A percentile compares a stretch with the other conserved stretches of the same genome.
These are phyloP conservation scores for Cladorhizidae sp. DNA, from an alignment of 37 sponge, comb jelly and placozoan genomes.

Conservation along the genomic window DNA sequence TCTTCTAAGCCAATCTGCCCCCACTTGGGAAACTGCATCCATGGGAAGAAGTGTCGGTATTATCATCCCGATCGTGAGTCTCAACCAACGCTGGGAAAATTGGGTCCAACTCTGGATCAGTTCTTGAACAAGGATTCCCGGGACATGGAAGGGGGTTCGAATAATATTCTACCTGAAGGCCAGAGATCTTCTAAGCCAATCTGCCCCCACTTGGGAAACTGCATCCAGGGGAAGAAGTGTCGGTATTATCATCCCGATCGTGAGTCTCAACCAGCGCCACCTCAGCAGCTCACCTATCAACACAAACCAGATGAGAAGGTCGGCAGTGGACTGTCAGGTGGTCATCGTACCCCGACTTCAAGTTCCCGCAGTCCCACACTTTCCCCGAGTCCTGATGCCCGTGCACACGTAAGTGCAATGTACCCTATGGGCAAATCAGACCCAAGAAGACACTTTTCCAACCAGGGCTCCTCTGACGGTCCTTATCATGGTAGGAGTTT, in stretches of 20 bases:
- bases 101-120: slow-evolving; percentile 72
- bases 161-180: too few species aligned
- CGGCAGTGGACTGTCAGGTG: neutral
- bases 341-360: neutral
- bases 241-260: slow-evolving; percentile 78
- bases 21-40: slow-evolving; percentile 71
- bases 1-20: slow-evolving; percentile 43
- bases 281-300: neutral
- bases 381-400: slow-evolving; percentile 31
- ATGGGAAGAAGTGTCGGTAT: slow-evolving; percentile 70
- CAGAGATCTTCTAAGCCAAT: slow-evolving; percentile 7
- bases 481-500: neutral
- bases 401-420: neutral
- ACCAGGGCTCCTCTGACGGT: neutral
- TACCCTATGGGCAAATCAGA: too few species aligned
- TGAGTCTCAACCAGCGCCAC: slow-evolving; percentile 2
- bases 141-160: neutral
- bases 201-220: slow-evolving; percentile 69
- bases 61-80: slow-evolving; percentile 77
- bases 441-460: neutral
- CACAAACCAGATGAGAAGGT: neutral
- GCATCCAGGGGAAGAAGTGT: slow-evolving; percentile 79
- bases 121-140: slow-evolving; percentile 39
- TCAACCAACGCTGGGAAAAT: slow-evolving; percentile 43
- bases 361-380: slow-evolving; percentile 28